Conservation (phyloP, 2,797 vertebrate species). For the Clamator glandarius region DNA sequence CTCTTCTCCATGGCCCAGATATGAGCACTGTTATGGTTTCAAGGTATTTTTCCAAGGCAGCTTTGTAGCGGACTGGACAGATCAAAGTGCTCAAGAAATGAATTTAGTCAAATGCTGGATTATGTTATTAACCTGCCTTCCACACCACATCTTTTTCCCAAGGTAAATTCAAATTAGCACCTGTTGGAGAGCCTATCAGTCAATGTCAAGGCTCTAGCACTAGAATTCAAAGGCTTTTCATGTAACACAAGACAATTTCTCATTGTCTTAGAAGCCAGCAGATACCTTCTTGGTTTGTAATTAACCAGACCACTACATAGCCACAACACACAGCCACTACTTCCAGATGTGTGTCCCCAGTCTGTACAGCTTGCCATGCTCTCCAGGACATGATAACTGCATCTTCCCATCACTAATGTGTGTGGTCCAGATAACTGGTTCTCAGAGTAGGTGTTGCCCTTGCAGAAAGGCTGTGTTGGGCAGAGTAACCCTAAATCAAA, state of each 20-base stretch:
- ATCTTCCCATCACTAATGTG: background rate
- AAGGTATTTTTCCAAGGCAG: background rate
- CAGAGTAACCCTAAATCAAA: too few species aligned
- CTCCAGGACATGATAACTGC: background rate
- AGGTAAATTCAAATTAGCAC: constrained; percentile 37
- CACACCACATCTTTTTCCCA: background rate
- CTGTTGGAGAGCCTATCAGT: constrained; percentile 10
- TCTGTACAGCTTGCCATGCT: background rate
- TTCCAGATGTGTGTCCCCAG: background rate
- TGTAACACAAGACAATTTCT: background rate
- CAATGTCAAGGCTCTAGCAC: background rate
- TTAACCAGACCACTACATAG: background rate
- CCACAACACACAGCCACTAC: background rate
- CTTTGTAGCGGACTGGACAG: background rate
- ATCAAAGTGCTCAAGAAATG: constrained; percentile 1
- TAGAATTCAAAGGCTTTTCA: background rate
- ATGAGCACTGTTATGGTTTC: background rate
- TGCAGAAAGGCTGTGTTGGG: too few species aligned
- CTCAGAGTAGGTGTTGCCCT: too few species aligned
- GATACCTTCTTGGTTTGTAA: background rate
- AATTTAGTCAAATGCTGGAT: constrained; percentile 25
- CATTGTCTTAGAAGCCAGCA: background rate
- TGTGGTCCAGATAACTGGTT: too few species aligned
- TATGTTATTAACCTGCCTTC: constrained; percentile 25
- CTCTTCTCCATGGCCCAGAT: background rate